Percentiles rank a stretch among this genome's conserved stretches.
phyloP scores from a whole-genome alignment of 2,888 invertebrate genomes.

The Seira musarum region DNA sequence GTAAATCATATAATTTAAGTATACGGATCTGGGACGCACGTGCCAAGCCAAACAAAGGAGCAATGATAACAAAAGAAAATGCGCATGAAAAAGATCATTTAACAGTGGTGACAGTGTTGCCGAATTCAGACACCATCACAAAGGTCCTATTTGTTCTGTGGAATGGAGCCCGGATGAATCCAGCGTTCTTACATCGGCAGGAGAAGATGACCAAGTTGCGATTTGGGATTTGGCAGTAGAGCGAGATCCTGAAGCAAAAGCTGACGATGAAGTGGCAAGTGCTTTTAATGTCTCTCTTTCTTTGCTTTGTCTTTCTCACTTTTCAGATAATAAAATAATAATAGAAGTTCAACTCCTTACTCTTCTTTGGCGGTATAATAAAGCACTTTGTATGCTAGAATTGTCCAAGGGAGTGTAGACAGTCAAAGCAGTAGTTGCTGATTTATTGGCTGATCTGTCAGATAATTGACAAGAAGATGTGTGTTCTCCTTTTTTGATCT shows the following conservation, averaged over 20 bases:
- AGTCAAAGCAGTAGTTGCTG: conserved; percentile 40
- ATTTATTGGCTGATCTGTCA: conserved; percentile 51
- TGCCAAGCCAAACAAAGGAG: conserved; percentile 87
- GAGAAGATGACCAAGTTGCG: conserved; percentile 95
- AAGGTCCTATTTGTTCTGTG: conserved; percentile 92
- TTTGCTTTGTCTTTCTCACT: conserved; percentile 40
- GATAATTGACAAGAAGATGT: conserved; percentile 71
- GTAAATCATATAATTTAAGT: no score
- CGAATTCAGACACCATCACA: conserved; percentile 94
- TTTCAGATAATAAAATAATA: conserved; percentile 36
- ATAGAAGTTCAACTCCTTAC: not conserved
- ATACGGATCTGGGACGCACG: conserved; percentile 98
- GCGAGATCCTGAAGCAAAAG: conserved; percentile 70
- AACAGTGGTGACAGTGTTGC: conserved; percentile 82
- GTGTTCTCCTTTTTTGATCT: conserved; percentile 65
- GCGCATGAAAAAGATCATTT: conserved; percentile 88
- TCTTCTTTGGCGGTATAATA: conserved; percentile 23
- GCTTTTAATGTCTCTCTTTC: not conserved
- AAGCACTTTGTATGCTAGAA: conserved; percentile 45
- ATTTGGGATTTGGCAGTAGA: conserved; percentile 90
- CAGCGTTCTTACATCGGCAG: conserved; percentile 93
- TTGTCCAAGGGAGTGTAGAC: conserved; percentile 25
- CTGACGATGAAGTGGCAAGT: conserved; percentile 75
- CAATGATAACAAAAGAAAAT: conserved; percentile 88
- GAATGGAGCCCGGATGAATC: conserved; percentile 97